These are phyloP conservation scores for Cephus runcator DNA, from an alignment of 2,888 invertebrate genomes.

Conservation along the genomic window DNA sequence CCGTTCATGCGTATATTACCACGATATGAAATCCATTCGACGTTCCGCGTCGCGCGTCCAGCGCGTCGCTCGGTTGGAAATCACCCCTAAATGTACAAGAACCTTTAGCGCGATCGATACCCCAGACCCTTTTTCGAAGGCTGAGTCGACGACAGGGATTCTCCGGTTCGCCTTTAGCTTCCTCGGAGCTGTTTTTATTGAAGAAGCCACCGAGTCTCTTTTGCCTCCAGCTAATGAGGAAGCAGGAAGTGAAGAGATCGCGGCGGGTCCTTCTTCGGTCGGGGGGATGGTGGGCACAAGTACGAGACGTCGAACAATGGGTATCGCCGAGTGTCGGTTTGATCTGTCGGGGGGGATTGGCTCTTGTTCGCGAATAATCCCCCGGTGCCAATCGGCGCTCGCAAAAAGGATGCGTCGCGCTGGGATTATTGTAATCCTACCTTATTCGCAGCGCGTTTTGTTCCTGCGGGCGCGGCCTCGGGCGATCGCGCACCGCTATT, in stretches of 20 bases:
- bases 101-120: not conserved
- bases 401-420: not conserved
- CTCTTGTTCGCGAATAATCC: not conserved
- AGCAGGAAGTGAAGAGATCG: not conserved
- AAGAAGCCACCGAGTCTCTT: not conserved
- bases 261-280: no score
- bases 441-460: not conserved
- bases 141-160: not conserved
- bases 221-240: not conserved
- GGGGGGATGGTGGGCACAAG: not conserved
- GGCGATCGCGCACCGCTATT: not conserved
- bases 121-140: constrained; percentile 1
- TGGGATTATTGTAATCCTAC: not conserved
- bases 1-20: not conserved
- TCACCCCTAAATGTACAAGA: not conserved
- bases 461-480: not conserved
- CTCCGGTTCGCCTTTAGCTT: not conserved
- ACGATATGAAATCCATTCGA: not conserved
- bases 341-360: not conserved
- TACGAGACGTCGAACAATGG: not conserved
- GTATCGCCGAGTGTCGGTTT: not conserved
- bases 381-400: not conserved
- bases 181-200: not conserved
- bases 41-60: not conserved
- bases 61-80: not conserved